A percentile compares a stretch with the other conserved stretches of the same genome.
Evolutionary conservation across 1,140 invertebrate genomes (phyloP).

Genomic region (Paraescarpia echinospica): DNA sequence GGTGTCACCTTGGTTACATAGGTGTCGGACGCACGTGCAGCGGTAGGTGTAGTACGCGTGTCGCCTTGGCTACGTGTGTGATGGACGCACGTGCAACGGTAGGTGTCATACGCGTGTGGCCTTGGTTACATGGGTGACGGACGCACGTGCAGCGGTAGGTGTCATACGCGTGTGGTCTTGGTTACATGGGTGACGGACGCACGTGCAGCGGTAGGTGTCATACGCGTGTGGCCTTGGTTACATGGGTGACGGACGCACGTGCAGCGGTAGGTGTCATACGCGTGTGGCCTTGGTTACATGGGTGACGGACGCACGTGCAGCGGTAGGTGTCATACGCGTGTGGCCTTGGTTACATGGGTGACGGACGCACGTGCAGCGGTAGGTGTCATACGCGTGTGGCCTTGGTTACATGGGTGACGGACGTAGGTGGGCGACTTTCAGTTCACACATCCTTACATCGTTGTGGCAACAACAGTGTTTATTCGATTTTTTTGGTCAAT

Average conservation of each 20-base stretch:
- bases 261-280: conserved; percentile 22
- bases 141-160: conserved; percentile 21
- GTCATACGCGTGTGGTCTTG: conserved; percentile 29
- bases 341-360: not conserved
- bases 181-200: conserved; percentile 28
- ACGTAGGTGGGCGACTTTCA: conserved; percentile 11
- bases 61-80: conserved; percentile 27
- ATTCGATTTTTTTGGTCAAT: not conserved
- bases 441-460: not conserved
- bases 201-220: conserved; percentile 20
- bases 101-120: not conserved
- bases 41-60: conserved; percentile 27
- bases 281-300: conserved; percentile 31
- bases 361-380: conserved; percentile 23
- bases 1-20: not conserved
- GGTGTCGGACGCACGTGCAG: conserved; percentile 22
- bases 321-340: conserved; percentile 10
- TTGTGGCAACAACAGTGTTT: not conserved
- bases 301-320: conserved; percentile 25
- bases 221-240: not conserved
- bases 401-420: conserved; percentile 11
- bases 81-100: conserved; percentile 25
- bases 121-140: conserved; percentile 10
- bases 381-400: not conserved
- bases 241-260: conserved; percentile 20